phyloP scores from a whole-genome alignment of 2,888 invertebrate genomes.

The Deroplatys truncata region DNA sequence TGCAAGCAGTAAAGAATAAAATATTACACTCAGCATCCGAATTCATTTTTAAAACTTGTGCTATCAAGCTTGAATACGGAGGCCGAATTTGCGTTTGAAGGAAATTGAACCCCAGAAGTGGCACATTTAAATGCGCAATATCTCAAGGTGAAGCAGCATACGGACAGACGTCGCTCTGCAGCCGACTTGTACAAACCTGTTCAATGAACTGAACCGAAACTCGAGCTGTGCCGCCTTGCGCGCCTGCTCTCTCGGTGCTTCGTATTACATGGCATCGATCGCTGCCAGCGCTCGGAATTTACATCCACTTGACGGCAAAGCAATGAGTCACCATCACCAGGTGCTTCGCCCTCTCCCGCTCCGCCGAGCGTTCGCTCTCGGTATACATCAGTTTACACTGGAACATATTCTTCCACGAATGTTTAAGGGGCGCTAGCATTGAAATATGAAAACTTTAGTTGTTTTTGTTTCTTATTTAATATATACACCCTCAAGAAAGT shows the following conservation, averaged over 20 bases:
- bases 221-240: not conserved
- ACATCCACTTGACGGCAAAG: not conserved
- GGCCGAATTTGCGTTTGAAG: not conserved
- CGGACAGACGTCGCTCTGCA: not conserved
- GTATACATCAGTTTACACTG: no score
- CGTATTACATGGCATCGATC: not conserved
- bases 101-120: no score
- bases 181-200: not conserved
- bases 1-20: no score
- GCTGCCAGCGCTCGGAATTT: not conserved
- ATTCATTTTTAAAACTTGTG: no score
- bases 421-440: no score
- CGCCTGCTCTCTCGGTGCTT: not conserved
- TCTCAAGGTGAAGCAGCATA: not conserved
- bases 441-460: no score
- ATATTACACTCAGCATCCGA: no score
- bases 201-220: not conserved
- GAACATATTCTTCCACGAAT: no score
- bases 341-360: not conserved
- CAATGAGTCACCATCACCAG: not conserved
- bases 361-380: no score
- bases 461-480: no score
- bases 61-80: no score
- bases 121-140: not conserved
- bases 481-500: no score